Percentiles rank a stretch among this genome's conserved stretches.
Conservation (phyloP, 2,113 vertebrate genomes). For the Oryzias woworae region DNA sequence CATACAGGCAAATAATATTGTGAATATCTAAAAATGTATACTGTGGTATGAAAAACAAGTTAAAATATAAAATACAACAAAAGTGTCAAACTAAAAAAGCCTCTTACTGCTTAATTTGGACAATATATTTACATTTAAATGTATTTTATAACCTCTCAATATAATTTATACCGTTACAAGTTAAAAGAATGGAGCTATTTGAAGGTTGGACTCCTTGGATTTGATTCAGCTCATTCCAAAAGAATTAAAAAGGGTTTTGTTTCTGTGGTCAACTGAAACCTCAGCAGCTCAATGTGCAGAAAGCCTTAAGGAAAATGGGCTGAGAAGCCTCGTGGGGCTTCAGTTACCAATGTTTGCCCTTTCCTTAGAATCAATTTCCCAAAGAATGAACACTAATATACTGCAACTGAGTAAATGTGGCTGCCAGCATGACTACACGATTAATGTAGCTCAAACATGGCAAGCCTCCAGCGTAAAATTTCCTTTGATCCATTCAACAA, state of each 20-base stretch:
- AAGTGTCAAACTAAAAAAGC: too few relatives aligned
- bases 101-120: too few relatives aligned
- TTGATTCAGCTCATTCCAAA: constrained; percentile 31
- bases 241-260: constrained; percentile 24
- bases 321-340: constrained; percentile 42
- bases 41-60: too few relatives aligned
- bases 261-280: constrained; percentile 39
- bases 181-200: constrained; percentile 29
- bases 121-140: constrained; percentile 10
- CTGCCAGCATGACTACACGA: constrained; percentile 46
- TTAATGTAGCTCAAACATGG: constrained; percentile 72
- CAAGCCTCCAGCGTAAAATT: constrained; percentile 62
- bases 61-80: too few relatives aligned
- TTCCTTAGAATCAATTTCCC: constrained; percentile 54
- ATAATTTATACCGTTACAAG: constrained; percentile 36
- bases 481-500: constrained; percentile 62
- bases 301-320: constrained; percentile 38
- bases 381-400: constrained; percentile 60
- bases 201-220: constrained; percentile 28
- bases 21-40: not conserved
- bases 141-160: not conserved
- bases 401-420: constrained; percentile 66
- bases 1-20: not conserved
- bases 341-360: constrained; percentile 35
- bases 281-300: constrained; percentile 35